Percentiles rank a stretch among this genome's conserved stretches.
These are phyloP conservation scores for Chelonus insularis DNA, from an alignment of 1,140 invertebrate genomes.

Conservation along the genomic window DNA sequence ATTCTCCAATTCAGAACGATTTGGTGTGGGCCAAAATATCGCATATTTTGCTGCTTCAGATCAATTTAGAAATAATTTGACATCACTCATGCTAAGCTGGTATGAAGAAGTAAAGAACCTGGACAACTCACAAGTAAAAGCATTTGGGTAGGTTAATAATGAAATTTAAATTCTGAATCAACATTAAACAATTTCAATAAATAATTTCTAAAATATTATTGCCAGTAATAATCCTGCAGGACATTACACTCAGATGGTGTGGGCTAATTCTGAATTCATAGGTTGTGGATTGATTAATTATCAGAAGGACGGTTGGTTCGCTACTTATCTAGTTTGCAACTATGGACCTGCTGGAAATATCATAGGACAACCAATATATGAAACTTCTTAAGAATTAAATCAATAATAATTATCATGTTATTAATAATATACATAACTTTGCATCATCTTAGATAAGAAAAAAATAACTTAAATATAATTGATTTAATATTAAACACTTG, in stretches of 20 bases:
- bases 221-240: not conserved
- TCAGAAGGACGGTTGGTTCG: conserved; percentile 32
- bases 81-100: not conserved
- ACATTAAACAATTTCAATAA: no score
- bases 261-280: conserved; percentile 60
- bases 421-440: no score
- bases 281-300: conserved; percentile 62
- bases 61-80: not conserved
- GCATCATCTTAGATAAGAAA: no score
- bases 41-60: not conserved
- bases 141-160: not conserved
- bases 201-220: conserved; percentile 5
- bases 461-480: no score
- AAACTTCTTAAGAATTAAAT: conserved; percentile 7
- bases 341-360: conserved; percentile 55
- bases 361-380: conserved; percentile 50
- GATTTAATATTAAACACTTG: no score
- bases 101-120: conserved; percentile 20
- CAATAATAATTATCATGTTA: no score
- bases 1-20: not conserved
- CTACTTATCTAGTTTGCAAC: conserved; percentile 55
- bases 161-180: no score
- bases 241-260: conserved; percentile 56
- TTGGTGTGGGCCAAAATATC: conserved; percentile 13
- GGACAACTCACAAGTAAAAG: no score